These are phyloP conservation scores for Petrolisthes manimaculis DNA, from an alignment of 2,888 invertebrate species.

Conservation along the genomic window DNA sequence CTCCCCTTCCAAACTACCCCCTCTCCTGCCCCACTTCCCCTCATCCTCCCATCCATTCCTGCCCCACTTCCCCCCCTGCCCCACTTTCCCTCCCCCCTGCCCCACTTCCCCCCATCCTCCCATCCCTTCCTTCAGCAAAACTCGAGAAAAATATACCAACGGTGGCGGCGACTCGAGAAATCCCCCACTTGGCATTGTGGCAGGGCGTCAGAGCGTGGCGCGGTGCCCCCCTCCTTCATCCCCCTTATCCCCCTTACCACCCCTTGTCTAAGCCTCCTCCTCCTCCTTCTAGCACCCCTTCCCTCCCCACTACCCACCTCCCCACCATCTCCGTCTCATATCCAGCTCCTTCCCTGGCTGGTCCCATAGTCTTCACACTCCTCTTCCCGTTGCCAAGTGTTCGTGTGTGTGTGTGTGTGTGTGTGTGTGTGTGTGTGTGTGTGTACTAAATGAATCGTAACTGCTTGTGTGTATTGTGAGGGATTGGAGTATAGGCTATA, in stretches of 20 bases:
- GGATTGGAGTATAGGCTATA: neutral
- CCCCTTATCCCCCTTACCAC: neutral
- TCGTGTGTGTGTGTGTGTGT: neutral
- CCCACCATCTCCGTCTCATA: neutral
- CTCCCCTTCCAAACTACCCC: neutral
- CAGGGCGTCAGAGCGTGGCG: neutral
- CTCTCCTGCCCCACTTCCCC: neutral
- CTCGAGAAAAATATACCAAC: constrained; percentile 36
- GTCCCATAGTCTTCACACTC: neutral
- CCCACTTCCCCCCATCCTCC: neutral
- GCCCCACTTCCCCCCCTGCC: neutral
- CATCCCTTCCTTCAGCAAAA: constrained; percentile 37
- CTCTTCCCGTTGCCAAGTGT: neutral
- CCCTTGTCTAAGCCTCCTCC: neutral
- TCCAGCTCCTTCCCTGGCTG: neutral
- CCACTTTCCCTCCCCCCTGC: neutral
- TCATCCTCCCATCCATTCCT: neutral
- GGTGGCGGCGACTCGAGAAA: constrained; percentile 42
- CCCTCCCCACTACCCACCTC: neutral
- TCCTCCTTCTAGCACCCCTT: neutral
- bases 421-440: neutral
- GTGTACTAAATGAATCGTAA: neutral
- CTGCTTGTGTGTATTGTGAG: neutral
- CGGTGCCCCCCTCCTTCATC: neutral
- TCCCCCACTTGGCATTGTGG: constrained; percentile 41